Percentiles rank a stretch among this genome's conserved stretches.
Conservation (phyloP, 2,888 invertebrate genomes). For the Xiphydria camelus region DNA sequence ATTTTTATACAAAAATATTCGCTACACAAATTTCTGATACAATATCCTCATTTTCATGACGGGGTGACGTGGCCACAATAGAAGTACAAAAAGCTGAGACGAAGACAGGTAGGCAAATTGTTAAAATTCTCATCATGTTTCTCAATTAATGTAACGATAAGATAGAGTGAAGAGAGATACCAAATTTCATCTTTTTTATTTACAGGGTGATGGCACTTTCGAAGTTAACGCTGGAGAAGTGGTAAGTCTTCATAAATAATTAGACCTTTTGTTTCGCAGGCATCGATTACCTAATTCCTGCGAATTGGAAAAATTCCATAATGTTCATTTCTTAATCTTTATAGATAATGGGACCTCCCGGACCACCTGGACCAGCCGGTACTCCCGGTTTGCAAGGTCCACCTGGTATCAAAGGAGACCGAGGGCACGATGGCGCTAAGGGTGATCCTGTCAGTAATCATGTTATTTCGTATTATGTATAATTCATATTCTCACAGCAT, state of each 20-base stretch:
- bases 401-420: constrained; percentile 83
- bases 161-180: neutral
- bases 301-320: neutral
- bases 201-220: constrained; percentile 81
- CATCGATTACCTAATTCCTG: neutral
- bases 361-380: constrained; percentile 78
- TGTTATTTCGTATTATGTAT: neutral
- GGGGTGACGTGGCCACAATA: constrained; percentile 52
- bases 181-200: too few relatives aligned
- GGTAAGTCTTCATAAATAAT: constrained; percentile 67
- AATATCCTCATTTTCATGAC: constrained; percentile 37
- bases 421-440: constrained; percentile 80
- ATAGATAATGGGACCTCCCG: constrained; percentile 68
- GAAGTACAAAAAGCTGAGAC: constrained; percentile 83
- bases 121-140: constrained; percentile 12
- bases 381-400: constrained; percentile 77
- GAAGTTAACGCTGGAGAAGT: constrained; percentile 75
- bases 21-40: neutral
- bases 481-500: constrained; percentile 1
- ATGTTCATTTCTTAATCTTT: constrained; percentile 7
- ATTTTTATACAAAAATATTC: too few relatives aligned
- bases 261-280: constrained; percentile 2
- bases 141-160: neutral
- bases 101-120: constrained; percentile 69
- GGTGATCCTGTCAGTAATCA: constrained; percentile 75